A percentile compares a stretch with the other conserved stretches of the same genome.
Evolutionary conservation across 2,888 invertebrate species (phyloP).

Genomic region (Cheilosia vernalis): DNA sequence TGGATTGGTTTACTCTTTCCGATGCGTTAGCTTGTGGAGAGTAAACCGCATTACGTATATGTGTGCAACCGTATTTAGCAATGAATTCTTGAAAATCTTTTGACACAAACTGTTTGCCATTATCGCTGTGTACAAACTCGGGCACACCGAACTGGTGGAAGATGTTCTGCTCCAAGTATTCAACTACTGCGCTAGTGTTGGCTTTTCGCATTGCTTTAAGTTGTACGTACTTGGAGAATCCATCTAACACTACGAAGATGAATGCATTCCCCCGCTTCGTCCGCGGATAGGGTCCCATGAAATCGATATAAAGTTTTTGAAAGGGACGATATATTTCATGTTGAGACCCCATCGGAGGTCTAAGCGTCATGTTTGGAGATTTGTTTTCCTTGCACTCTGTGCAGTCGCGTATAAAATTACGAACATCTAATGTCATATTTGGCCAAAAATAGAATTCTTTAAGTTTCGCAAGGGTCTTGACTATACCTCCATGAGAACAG

Average conservation of each 20-base stretch:
- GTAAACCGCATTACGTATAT: background rate
- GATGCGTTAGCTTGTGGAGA: constrained; percentile 78
- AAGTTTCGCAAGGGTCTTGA: constrained; percentile 35
- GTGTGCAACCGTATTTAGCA: background rate
- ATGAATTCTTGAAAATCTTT: background rate
- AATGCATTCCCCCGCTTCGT: background rate
- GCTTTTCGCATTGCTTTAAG: background rate
- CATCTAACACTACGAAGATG: background rate
- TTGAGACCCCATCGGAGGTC: constrained; percentile 15
- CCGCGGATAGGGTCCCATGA: background rate
- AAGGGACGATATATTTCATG: constrained; percentile 26
- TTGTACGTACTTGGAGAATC: background rate
- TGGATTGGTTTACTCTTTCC: constrained; percentile 78
- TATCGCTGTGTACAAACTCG: constrained; percentile 55
- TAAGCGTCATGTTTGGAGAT: constrained; percentile 13
- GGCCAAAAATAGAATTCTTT: too few relatives aligned
- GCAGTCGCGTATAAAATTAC: constrained; percentile 19
- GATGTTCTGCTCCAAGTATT: background rate
- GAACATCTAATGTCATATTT: constrained; percentile 70
- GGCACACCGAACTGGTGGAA: constrained; percentile 24
- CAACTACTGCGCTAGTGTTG: background rate
- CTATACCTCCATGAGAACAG: constrained; percentile 41
- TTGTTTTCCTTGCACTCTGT: constrained; percentile 44
- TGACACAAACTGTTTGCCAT: background rate
- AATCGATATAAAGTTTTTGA: constrained; percentile 62